Percentiles rank a stretch among this genome's conserved stretches.
Evolutionary conservation across 2,113 vertebrate genomes (phyloP).

Genomic region (Australoheros scitulus): DNA sequence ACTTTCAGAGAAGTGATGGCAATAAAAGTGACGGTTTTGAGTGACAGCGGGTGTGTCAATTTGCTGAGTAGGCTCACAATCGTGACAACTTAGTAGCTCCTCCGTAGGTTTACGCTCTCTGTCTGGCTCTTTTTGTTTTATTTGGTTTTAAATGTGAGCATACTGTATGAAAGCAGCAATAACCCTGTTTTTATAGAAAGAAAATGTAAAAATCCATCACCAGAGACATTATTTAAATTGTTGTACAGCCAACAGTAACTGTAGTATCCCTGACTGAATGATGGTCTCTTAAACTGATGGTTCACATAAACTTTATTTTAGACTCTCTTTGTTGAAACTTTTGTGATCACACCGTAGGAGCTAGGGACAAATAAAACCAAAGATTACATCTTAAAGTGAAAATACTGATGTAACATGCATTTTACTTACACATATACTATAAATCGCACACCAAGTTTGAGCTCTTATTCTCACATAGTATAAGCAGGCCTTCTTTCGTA

Average conservation of each 20-base stretch:
- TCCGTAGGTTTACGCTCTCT: not conserved
- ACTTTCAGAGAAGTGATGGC: not conserved
- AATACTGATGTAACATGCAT: too few relatives aligned
- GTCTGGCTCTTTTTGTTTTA: not conserved
- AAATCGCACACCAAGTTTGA: too few relatives aligned
- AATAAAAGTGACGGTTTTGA: not conserved
- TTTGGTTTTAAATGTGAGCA: not conserved
- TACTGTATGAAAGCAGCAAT: not conserved
- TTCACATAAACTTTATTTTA: too few relatives aligned
- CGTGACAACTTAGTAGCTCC: not conserved
- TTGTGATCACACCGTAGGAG: too few relatives aligned
- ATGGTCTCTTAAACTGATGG: too few relatives aligned
- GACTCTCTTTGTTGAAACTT: too few relatives aligned
- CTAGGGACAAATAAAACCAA: too few relatives aligned
- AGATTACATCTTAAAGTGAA: too few relatives aligned
- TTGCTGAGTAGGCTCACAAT: not conserved
- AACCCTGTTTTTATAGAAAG: not conserved
- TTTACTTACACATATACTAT: too few relatives aligned
- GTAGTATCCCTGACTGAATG: too few relatives aligned
- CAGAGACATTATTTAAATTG: not conserved
- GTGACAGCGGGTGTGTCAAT: not conserved
- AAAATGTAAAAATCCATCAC: not conserved
- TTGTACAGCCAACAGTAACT: not conserved
- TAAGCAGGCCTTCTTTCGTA: too few relatives aligned
- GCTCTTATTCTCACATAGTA: too few relatives aligned